A percentile compares a stretch with the other conserved stretches of the same genome.
Conservation (phyloP, 2,797 vertebrate species). For the Pseudochirops corinnae region DNA sequence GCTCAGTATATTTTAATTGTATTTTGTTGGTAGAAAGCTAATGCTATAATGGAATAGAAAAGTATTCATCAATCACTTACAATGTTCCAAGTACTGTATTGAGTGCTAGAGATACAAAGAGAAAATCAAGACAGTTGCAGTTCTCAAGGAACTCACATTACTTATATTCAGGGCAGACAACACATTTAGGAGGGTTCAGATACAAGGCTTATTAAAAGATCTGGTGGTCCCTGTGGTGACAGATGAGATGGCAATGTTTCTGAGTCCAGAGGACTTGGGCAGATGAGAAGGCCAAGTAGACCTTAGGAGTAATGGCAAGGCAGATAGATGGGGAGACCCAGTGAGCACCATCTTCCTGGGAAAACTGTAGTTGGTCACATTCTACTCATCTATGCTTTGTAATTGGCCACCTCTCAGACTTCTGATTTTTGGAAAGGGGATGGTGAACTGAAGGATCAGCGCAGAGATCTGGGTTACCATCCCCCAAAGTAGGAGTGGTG, state of each 20-base stretch:
- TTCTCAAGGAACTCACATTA: background rate
- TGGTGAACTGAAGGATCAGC: background rate
- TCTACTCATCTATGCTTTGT: background rate
- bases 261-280: background rate
- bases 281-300: background rate
- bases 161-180: background rate
- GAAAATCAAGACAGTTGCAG: background rate
- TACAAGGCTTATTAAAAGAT: background rate
- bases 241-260: background rate
- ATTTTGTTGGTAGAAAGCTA: background rate
- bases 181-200: background rate
- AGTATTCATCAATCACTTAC: background rate
- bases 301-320: too few species aligned
- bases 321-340: background rate
- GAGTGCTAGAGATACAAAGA: background rate
- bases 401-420: background rate
- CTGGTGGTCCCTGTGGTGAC: background rate
- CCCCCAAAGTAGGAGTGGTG: background rate
- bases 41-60: background rate
- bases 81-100: background rate
- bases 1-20: background rate
- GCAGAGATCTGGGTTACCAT: background rate
- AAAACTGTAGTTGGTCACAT: background rate
- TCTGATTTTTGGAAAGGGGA: background rate
- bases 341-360: background rate